These are phyloP conservation scores for Eulemur rufifrons DNA, from an alignment of 2,113 vertebrate species.

Conservation along the genomic window DNA sequence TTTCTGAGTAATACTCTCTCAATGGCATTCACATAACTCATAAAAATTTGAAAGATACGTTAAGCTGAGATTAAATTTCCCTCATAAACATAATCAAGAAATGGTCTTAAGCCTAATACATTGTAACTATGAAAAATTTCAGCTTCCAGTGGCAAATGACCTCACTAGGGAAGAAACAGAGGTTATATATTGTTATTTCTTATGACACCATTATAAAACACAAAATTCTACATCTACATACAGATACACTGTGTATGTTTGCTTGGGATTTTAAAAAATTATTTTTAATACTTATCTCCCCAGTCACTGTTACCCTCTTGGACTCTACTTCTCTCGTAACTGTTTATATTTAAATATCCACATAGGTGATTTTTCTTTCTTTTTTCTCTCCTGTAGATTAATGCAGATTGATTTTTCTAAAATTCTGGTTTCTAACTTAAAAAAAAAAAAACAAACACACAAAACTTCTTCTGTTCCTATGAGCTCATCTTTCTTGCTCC, in stretches of 20 bases:
- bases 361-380: background rate
- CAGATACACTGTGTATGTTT: background rate
- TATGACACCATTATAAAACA: background rate
- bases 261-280: background rate
- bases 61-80: background rate
- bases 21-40: background rate
- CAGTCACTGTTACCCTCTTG: background rate
- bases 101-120: background rate
- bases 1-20: background rate
- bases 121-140: background rate
- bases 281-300: background rate
- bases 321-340: background rate
- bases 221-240: background rate
- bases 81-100: background rate
- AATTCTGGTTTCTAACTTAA: background rate
- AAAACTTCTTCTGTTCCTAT: background rate
- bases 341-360: background rate
- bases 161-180: background rate
- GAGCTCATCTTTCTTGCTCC: background rate
- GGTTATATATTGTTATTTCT: background rate
- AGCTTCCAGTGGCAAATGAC: background rate
- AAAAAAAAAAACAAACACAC: background rate
- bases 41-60: background rate
- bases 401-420: background rate
- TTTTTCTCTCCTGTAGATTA: no score